A percentile compares a stretch with the other conserved stretches of the same genome.
These are phyloP conservation scores for Drosophila rellima DNA, from an alignment of 2,888 invertebrate genomes.

Conservation along the genomic window DNA sequence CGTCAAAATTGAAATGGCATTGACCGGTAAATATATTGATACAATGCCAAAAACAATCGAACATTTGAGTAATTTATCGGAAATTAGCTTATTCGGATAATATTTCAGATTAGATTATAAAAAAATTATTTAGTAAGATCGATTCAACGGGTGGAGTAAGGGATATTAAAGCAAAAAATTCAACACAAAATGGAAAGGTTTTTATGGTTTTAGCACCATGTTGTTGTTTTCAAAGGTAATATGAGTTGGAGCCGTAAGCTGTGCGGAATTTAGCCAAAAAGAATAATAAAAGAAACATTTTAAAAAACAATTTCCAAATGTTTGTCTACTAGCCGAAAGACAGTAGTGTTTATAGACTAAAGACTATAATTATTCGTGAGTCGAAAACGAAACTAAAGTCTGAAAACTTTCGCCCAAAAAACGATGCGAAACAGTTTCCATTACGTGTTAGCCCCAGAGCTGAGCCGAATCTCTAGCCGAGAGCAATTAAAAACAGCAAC, in stretches of 20 bases:
- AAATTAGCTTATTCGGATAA: too few relatives aligned
- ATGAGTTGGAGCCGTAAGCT: constrained; percentile 68
- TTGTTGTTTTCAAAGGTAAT: constrained; percentile 48
- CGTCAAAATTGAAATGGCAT: too few relatives aligned
- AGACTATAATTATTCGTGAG: constrained; percentile 59
- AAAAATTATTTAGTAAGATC: not conserved
- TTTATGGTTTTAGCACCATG: constrained; percentile 1
- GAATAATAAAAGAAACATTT: constrained; percentile 32
- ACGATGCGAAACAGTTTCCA: constrained; percentile 66
- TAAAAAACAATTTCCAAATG: constrained; percentile 43
- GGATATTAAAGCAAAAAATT: constrained; percentile 1
- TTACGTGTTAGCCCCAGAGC: constrained; percentile 56
- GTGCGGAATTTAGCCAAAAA: constrained; percentile 31
- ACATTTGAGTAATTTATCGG: not conserved
- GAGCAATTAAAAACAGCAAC: constrained; percentile 67
- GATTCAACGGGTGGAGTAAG: not conserved
- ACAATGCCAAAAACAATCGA: not conserved
- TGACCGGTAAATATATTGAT: too few relatives aligned
- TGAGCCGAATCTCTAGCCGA: constrained; percentile 37
- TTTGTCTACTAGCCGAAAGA: constrained; percentile 45
- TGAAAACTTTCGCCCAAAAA: constrained; percentile 64
- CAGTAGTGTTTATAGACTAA: constrained; percentile 36
- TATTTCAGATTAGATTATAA: not conserved
- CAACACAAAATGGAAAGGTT: constrained; percentile 30
- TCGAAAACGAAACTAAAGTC: constrained; percentile 35